Conservation (phyloP, 2,797 vertebrate genomes). For the Hafferia zeledoni region DNA sequence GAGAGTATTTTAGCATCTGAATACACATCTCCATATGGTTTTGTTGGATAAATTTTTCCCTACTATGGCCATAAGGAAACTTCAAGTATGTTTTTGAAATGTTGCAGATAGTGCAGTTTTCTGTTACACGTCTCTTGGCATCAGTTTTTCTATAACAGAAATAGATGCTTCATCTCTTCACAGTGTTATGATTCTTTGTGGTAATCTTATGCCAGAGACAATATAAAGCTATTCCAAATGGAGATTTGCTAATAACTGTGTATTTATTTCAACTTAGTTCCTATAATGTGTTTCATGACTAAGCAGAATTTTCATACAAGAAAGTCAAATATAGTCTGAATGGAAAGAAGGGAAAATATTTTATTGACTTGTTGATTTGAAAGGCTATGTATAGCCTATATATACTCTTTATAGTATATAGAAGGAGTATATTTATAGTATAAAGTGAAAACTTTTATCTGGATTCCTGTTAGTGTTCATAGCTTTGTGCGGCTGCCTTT, state of each 20-base stretch:
- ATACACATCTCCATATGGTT: neutral
- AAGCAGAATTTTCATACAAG: neutral
- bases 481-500: neutral
- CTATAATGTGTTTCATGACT: neutral
- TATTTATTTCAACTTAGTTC: neutral
- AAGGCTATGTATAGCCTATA: neutral
- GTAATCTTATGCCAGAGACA: neutral
- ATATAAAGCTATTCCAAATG: neutral
- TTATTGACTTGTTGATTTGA: neutral
- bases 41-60: neutral
- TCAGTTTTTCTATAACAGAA: neutral
- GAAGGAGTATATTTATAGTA: neutral
- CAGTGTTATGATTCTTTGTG: neutral
- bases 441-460: neutral
- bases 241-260: neutral
- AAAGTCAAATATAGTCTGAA: neutral
- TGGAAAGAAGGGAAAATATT: neutral
- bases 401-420: too few species aligned
- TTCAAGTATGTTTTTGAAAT: neutral
- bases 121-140: neutral
- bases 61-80: neutral
- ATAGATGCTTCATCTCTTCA: neutral
- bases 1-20: neutral
- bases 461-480: neutral
- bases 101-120: neutral